A percentile compares a stretch with the other conserved stretches of the same genome.
Evolutionary conservation across 1,140 invertebrate species (phyloP).

Genomic region (Drosophila asahinai): DNA sequence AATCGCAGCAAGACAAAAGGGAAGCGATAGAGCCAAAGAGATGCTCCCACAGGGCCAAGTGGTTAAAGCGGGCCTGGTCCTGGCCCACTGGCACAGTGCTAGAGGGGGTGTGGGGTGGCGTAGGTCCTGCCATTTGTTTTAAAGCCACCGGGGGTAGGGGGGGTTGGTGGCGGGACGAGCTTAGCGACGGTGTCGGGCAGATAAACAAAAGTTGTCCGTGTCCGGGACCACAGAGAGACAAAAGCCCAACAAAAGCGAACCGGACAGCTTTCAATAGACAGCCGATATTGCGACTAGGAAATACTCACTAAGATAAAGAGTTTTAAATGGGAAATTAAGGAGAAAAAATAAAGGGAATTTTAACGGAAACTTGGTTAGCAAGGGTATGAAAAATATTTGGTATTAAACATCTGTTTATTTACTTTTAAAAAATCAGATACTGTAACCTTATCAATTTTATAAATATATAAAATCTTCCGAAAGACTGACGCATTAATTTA

Average conservation of each 20-base stretch:
- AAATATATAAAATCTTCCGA: no score
- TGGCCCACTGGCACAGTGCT: conserved; percentile 7
- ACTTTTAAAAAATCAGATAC: no score
- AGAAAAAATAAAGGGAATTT: no score
- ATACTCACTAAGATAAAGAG: background rate
- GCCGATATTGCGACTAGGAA: background rate
- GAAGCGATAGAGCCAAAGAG: conserved; percentile 5
- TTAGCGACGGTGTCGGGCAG: conserved; percentile 20
- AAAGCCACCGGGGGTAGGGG: background rate
- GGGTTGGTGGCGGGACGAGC: background rate
- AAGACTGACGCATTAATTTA: no score
- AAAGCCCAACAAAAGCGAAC: conserved; percentile 21
- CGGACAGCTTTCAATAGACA: background rate
- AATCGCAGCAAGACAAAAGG: conserved; percentile 31
- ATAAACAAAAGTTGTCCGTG: conserved; percentile 47
- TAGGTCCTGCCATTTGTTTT: conserved; percentile 30
- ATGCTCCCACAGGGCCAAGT: conserved; percentile 16
- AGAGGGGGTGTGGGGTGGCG: background rate
- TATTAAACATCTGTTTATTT: no score
- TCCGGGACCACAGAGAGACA: conserved; percentile 16
- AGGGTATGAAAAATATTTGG: no score
- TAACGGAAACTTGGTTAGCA: no score
- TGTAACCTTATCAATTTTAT: no score
- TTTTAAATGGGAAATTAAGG: background rate
- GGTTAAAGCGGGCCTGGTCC: conserved; percentile 15